A percentile compares a stretch with the other conserved stretches of the same genome.
phyloP scores from a whole-genome alignment of 2,888 invertebrate species.

The Melipona beecheii region DNA sequence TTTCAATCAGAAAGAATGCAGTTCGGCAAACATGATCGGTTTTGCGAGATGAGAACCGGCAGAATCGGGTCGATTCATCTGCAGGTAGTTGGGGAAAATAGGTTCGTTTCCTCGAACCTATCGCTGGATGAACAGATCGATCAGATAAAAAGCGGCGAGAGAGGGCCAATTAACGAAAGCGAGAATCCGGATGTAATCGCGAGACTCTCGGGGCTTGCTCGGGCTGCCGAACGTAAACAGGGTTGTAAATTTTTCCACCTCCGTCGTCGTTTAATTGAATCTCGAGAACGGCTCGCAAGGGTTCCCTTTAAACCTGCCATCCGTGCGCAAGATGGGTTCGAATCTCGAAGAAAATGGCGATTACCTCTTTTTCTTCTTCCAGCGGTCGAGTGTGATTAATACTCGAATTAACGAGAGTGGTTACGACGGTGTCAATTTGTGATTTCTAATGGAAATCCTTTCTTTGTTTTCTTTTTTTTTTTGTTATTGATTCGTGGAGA shows the following conservation, averaged over 20 bases:
- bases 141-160: not conserved
- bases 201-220: constrained; percentile 49
- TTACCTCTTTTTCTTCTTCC: too few species aligned
- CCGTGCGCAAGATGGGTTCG: too few species aligned
- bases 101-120: constrained; percentile 30
- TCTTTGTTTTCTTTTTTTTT: too few species aligned
- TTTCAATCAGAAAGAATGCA: constrained; percentile 26
- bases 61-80: constrained; percentile 32
- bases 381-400: too few species aligned
- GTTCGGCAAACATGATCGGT: constrained; percentile 19
- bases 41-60: not conserved
- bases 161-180: constrained; percentile 67
- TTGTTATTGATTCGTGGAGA: too few species aligned
- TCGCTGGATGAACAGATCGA: constrained; percentile 39
- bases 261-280: constrained; percentile 73
- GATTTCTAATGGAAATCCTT: too few species aligned
- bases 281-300: constrained; percentile 3
- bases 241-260: constrained; percentile 76
- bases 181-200: constrained; percentile 52
- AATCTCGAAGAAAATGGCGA: too few species aligned
- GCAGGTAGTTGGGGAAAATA: constrained; percentile 38
- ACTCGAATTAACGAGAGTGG: too few species aligned
- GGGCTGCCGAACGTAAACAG: constrained; percentile 74
- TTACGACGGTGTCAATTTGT: too few species aligned
- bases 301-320: not conserved